phyloP scores from a whole-genome alignment of 1,140 invertebrate species.

The Ditylenchus dipsaci region DNA sequence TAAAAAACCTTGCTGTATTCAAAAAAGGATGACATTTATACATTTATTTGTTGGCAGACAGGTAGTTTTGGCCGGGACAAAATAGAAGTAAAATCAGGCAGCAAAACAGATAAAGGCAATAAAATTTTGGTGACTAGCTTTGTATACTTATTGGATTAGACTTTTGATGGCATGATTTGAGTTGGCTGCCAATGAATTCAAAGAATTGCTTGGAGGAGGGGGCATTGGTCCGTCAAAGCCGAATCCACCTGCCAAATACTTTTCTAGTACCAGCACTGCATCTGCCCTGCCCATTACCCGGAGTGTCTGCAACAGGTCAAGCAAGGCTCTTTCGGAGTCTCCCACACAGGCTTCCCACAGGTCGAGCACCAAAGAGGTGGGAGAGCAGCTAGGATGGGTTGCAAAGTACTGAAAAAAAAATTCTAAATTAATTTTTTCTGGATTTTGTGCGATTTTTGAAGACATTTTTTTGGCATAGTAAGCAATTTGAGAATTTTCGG shows the following conservation, averaged over 20 bases:
- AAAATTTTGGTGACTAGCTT: no score
- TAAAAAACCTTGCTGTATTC: no score
- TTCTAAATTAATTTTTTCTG: neutral
- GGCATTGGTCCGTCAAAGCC: neutral
- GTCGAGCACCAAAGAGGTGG: conserved; percentile 47
- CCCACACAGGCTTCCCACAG: conserved; percentile 46
- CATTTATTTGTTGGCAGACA: no score
- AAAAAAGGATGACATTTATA: no score
- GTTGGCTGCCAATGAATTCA: conserved; percentile 1
- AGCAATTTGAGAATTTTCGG: neutral
- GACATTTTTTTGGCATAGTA: no score
- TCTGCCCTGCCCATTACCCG: conserved; percentile 53
- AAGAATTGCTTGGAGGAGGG: neutral
- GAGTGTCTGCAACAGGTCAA: conserved; percentile 52
- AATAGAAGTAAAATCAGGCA: no score
- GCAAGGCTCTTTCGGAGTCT: conserved; percentile 45
- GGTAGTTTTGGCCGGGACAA: no score
- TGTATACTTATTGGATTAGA: no score
- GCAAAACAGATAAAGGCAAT: no score
- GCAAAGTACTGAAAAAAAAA: conserved; percentile 48
- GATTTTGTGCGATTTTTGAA: neutral
- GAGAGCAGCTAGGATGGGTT: conserved; percentile 47
- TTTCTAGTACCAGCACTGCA: conserved; percentile 46
- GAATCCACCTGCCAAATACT: conserved; percentile 18
- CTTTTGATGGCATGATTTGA: neutral